phyloP scores from a whole-genome alignment of 2,888 invertebrate genomes.

The Mayetiola destructor region DNA sequence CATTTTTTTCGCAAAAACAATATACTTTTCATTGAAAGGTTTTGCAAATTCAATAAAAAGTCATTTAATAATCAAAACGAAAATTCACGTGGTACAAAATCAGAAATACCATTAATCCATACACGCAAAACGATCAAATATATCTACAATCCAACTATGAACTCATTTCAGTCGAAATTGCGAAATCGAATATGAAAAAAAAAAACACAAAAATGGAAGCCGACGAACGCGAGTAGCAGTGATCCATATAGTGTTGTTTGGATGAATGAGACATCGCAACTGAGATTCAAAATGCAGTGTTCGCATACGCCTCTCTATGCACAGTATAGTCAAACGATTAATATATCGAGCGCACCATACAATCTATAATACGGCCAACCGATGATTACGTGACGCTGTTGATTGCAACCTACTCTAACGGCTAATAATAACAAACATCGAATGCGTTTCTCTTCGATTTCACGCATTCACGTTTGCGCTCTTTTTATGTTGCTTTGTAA shows the following conservation, averaged over 20 bases:
- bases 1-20: background rate
- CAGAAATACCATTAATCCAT: too few relatives aligned
- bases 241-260: constrained; percentile 4
- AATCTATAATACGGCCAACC: background rate
- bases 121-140: background rate
- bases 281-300: constrained; percentile 3
- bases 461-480: background rate
- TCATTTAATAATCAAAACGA: too few relatives aligned
- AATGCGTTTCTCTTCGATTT: too few relatives aligned
- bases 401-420: background rate
- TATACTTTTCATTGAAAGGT: too few relatives aligned
- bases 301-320: background rate
- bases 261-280: constrained; percentile 8
- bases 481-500: background rate
- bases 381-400: background rate
- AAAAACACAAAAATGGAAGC: background rate
- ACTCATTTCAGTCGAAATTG: background rate
- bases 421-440: too few relatives aligned
- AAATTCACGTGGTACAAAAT: too few relatives aligned
- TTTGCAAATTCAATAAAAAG: too few relatives aligned
- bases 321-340: background rate
- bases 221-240: background rate
- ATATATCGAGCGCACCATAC: background rate
- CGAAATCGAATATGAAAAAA: background rate
- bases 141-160: background rate